Conservation (phyloP, 2,888 invertebrate genomes). For the Nasonovia ribisnigri region DNA sequence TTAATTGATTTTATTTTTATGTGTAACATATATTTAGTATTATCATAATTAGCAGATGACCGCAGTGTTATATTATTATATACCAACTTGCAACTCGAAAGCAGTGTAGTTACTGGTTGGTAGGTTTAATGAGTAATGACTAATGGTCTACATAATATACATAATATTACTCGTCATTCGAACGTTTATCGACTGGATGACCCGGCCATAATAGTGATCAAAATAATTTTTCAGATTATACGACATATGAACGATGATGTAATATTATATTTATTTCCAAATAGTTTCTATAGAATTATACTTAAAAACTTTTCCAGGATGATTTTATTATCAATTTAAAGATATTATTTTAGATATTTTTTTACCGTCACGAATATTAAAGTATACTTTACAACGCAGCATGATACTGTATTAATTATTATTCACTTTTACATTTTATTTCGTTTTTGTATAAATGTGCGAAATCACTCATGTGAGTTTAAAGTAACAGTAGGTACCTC, state of each 20-base stretch:
- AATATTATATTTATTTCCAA: neutral
- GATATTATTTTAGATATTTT: neutral
- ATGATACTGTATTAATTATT: neutral
- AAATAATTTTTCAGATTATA: neutral
- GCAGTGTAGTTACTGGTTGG: neutral
- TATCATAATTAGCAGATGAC: neutral
- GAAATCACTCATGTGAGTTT: slow-evolving; percentile 2
- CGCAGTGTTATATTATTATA: neutral
- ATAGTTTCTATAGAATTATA: neutral
- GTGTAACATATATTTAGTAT: neutral
- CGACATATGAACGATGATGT: neutral
- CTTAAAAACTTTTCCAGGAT: neutral
- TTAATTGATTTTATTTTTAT: neutral
- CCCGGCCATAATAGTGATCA: neutral
- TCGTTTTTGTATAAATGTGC: neutral
- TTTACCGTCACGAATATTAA: neutral
- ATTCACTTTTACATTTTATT: neutral
- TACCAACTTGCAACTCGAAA: neutral
- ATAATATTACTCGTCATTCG: neutral
- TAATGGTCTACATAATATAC: too few species aligned
- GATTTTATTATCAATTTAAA: neutral
- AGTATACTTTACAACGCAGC: neutral
- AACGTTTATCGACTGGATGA: neutral
- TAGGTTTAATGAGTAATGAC: neutral
- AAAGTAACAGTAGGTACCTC: neutral